Base-by-base conservation (phyloP, 2,113 vertebrate genomes). In the Catharus bicknelli region DNA sequence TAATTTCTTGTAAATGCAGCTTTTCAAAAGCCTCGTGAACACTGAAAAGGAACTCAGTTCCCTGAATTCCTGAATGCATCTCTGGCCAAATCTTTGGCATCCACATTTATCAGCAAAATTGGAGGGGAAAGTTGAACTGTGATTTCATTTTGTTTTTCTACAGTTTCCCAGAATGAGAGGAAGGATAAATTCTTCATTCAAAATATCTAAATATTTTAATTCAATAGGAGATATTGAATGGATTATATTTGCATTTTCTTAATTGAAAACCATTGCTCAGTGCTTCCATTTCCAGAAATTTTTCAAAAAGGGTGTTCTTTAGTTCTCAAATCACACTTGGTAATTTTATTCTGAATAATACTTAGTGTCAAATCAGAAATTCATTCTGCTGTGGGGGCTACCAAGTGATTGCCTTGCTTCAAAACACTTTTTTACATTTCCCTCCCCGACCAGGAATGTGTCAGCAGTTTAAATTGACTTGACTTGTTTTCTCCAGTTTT, bases 401-500 rank as follows among this genome's bases (percentile, higher is more conserved):
- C 61, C 22, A 17, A 78, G 48, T 72, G 47, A 47, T 40, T 79
- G 57, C 11, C 3, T 32, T 5, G 29, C 86, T 90, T 88, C 75
- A 58, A 83, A 83, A 54, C 53, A 23, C 21, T 74, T 85, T 38
- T 72, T 66, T 50, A 22, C 32, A 6, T 29, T 42, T 85, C 67
- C 29, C 63, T 93, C 53, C 62, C 19, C 47, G 7, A 27, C 8
- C 42, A 67, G 19, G 55, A 82, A 67, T 2, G 26, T 82, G 61
- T 45, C 74, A 78, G 86, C 79, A 22, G 38, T 47, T 90, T 47
- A 83, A 86, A 83, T 76, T 83, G 72, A 18, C 70, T 93, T 78
- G 79, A 64, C 86, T 93, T 73, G 62, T 54, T 86, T 82, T 74
- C 68, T 26, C 27, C 38, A 4, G 13, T 67, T 95, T 93, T 75